Conservation (phyloP, 2,113 vertebrate genomes). For the Oryzias melastigma region DNA sequence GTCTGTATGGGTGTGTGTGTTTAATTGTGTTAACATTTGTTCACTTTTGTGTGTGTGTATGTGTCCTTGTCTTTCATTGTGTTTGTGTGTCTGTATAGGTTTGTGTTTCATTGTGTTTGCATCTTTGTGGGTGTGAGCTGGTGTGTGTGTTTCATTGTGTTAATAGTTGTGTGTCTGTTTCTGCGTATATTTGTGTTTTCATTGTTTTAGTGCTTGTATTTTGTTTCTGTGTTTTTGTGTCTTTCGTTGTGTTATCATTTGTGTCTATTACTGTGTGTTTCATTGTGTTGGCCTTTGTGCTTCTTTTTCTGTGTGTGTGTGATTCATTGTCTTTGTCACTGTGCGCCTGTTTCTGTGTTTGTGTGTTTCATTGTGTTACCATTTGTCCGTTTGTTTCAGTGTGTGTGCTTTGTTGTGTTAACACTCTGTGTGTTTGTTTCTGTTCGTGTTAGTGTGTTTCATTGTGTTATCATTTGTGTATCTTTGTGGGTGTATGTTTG, state of each 20-base stretch:
- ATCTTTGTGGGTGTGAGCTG: conserved; percentile 34
- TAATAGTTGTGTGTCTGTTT: conserved; percentile 48
- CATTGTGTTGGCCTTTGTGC: conserved; percentile 58
- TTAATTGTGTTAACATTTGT: too few relatives aligned
- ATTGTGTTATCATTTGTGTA: conserved; percentile 19
- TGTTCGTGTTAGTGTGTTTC: too few relatives aligned
- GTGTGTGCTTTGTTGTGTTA: conserved; percentile 3
- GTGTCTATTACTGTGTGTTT: conserved; percentile 18
- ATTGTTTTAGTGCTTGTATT: too few relatives aligned
- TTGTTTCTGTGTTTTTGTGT: neutral
- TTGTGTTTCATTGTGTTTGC: neutral
- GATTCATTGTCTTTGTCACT: neutral
- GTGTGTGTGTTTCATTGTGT: conserved; percentile 21
- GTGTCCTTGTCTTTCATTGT: neutral
- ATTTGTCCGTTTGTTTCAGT: neutral
- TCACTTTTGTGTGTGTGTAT: conserved; percentile 16
- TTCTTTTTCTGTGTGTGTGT: conserved; percentile 51
- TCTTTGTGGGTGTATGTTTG: conserved; percentile 25
- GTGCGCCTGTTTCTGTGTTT: neutral
- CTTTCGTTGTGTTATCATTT: conserved; percentile 14
- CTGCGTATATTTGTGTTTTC: neutral
- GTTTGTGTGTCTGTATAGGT: conserved; percentile 15
- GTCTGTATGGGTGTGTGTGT: too few relatives aligned
- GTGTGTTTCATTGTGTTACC: neutral
- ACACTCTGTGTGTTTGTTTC: too few relatives aligned